Base-by-base conservation (phyloP, 1,140 invertebrate species). In the Pseudoatta argentina region DNA sequence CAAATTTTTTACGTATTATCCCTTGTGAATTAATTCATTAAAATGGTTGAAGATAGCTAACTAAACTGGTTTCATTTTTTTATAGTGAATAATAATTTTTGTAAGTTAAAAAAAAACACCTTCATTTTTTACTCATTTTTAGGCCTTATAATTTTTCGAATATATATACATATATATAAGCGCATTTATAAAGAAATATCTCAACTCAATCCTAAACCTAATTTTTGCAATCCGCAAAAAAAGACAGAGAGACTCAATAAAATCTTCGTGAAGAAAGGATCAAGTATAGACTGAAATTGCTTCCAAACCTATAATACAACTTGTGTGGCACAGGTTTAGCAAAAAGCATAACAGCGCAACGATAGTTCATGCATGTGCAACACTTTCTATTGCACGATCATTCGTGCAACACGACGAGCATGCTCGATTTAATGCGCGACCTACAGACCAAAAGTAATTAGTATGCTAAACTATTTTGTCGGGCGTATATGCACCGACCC, bases 381-480 rank as follows among this genome's bases (percentile, higher is more conserved):
- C 67, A 75, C 24, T 27, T 51, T 57, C 59, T 51, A 83, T 39
- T 55, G 69, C 55, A 55, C 24, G 79, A n/a, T 61, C 44, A 75
- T 82, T 69, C 64, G 61, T 34, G 48, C 39, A 63, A n/a, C 24
- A 85, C 39, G 57, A 57, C 55, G 10, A 8, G 30, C 39, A 61
- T 75, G 51, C 66, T 71, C 53, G 24, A 16, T 53, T 66, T 71
- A 71, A 81, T 71, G 34, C 34, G 48, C n/a, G 79, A 61, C 18
- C 39, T 55, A 30, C 67, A 71, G 48, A 55, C 64, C 48, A 83
- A 83, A 83, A 83, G 79, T 83, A 83, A 83, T 83, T 83, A 75
- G 79, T 83, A 76, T 78, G 82, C 73, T 85, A 77, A 78, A 77
- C 63, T 66, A 85, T 85, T 85, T 85, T 85, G 59, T 55, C 30